phyloP scores from a whole-genome alignment of 2,888 invertebrate species.

The Nasonovia ribisnigri region DNA sequence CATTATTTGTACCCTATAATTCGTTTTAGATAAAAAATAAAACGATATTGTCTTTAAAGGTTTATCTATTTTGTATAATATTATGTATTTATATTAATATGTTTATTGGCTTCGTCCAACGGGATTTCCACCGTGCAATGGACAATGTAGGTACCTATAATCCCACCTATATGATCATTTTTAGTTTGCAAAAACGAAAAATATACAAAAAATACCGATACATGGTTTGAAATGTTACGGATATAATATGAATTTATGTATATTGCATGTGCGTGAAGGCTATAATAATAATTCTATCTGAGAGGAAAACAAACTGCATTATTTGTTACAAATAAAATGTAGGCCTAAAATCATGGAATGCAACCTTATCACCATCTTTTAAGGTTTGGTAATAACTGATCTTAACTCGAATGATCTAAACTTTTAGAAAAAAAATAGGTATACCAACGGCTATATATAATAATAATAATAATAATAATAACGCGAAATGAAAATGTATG shows the following conservation, averaged over 20 bases:
- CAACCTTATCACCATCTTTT: background rate
- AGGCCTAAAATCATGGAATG: background rate
- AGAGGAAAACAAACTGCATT: background rate
- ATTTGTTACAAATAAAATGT: background rate
- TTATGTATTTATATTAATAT: too few relatives aligned
- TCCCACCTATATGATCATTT: background rate
- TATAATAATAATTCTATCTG: background rate
- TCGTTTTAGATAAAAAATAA: background rate
- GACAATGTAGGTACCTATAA: background rate
- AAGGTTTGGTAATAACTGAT: background rate
- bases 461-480: background rate
- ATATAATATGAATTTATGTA: background rate
- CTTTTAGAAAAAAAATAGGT: background rate
- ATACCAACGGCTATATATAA: background rate
- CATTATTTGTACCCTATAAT: background rate
- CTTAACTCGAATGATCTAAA: background rate
- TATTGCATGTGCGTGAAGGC: too few relatives aligned
- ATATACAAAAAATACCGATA: background rate
- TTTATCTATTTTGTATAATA: background rate
- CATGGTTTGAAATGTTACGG: background rate
- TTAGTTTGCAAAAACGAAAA: background rate
- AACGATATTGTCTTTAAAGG: background rate
- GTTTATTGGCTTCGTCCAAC: background rate
- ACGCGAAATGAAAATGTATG: background rate
- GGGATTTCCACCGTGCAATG: background rate